phyloP scores from a whole-genome alignment of 2,888 invertebrate species.

The Stenurella melanura region DNA sequence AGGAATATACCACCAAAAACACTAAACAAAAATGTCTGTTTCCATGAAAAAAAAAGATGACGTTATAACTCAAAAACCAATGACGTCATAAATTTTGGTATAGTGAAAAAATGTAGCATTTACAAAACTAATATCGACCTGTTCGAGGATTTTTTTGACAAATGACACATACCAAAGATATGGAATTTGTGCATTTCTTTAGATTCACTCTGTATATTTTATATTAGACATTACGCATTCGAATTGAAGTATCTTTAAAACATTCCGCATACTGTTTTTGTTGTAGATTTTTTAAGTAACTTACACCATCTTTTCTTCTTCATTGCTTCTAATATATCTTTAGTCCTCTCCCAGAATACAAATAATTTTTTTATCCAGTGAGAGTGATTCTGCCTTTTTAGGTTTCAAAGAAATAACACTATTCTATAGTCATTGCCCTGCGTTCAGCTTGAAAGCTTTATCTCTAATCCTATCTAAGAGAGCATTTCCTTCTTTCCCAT shows the following conservation, averaged over 20 bases:
- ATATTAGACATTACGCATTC: too few relatives aligned
- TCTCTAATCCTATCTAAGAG: slow-evolving; percentile 22
- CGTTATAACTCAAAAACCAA: too few relatives aligned
- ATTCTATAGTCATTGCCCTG: slow-evolving; percentile 23
- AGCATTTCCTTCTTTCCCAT: slow-evolving; percentile 16
- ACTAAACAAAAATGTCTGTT: too few relatives aligned
- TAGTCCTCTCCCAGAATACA: neutral
- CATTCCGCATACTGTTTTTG: neutral
- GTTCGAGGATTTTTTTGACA: too few relatives aligned
- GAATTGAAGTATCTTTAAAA: neutral
- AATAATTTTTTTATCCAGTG: slow-evolving; percentile 12
- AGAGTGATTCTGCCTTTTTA: slow-evolving; percentile 16
- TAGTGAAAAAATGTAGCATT: too few relatives aligned
- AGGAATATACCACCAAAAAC: too few relatives aligned
- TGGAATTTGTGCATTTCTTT: too few relatives aligned
- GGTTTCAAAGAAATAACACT: slow-evolving; percentile 17
- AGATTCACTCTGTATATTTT: too few relatives aligned
- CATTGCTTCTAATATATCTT: neutral
- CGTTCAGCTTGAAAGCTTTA: slow-evolving; percentile 22
- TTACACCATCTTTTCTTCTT: neutral
- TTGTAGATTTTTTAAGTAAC: neutral
- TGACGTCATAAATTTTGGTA: too few relatives aligned
- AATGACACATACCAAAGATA: too few relatives aligned
- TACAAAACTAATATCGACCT: too few relatives aligned
- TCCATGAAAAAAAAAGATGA: too few relatives aligned